Base-by-base conservation (phyloP, 2,888 invertebrate species). In the Callyntrura guangdongensis region DNA sequence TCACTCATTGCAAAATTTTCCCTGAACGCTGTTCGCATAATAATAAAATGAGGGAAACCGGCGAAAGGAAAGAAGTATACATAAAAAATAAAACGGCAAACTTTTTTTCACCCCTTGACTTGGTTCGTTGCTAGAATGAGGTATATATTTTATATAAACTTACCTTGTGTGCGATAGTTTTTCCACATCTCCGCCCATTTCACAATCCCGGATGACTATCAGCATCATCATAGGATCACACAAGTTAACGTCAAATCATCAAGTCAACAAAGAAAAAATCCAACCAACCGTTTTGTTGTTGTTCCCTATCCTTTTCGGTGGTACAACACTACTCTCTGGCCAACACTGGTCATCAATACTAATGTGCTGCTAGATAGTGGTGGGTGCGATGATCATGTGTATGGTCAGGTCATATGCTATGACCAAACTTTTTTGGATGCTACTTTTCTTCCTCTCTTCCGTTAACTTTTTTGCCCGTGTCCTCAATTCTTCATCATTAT, bases 311-410 rank as follows among this genome's bases (percentile, higher is more conserved):
- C 14, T 69, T 69, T 3, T 9, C 27, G 27, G 69, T 36, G 69
- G 69, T 36, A 36, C 36, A 4, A 36, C 45, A 36, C 17, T 27
- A 25, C 22, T 67, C 36, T 36, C 6, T 36, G 22, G 67, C n/a
- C 17, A 77, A 61, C 74, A 83, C 89, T 89, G 89, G 89, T 89
- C 89, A 89, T 89, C 89, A 89, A 89, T 89, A 89, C 89, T 89
- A 89, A 89, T 89, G 89, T 59, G 83, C 25, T 82, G 47, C 14
- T 61, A 25, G 22, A n/a, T 36, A 47, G 74, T 74, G 12, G 36
- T 36, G 72, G 72, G 45, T 17, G 45, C 45, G 36, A 72, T 45
- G 81, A 59, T 36, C 36, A 36, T 45, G 47, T 74, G 74, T 74
- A 1, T n/a, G 74, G 45, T 47, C 74, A 74, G 67, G 14, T 27